Base-by-base conservation (phyloP, 92 coral and sea anemone genomes). In the Phenganax subtilis region DNA sequence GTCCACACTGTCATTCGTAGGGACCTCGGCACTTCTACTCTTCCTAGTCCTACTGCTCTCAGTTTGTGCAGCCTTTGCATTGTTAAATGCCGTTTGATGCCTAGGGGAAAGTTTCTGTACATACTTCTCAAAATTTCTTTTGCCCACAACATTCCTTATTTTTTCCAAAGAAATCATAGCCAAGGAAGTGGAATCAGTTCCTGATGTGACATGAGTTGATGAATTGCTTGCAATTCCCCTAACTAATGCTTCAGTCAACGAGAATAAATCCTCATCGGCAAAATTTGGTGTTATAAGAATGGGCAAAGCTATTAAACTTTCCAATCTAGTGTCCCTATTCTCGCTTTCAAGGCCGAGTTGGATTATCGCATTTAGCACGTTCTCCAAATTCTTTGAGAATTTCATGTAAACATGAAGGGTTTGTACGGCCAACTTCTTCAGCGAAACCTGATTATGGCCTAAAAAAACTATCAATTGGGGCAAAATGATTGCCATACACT, bases 321-420 rank as follows among this genome's bases (percentile, higher is more conserved):
- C 99, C 54, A 88, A 87, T 85, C 92, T 85, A 47, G 99, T 96
- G 85, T 90, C 91, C 73, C 88, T 88, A 78, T 96, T 89, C 58
- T 96, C 97, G 80, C 97, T 96, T 75, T 96, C 91, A 74, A 96
- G 89, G 20, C 99, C 99, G 66, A 90, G 93, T 77, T 87, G 92
- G 73, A 96, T 92, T 51, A 96, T 92, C 71, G 99, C 97, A 75
- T 91, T 92, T 86, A 96, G 86, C 59, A 92, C 90, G 72, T 87
- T 89, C 55, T 92, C 90, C 81, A 96, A 90, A 83, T 96, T 90
- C 66, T 86, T 87, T 51, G 99, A 92, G 80, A 86, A 82, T 65
- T 89, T 89, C 99, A 96, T 92, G 97, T 96, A 96, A 61, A 92
- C 96, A 81, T 96, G 99, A 58, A 96, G 85, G 11, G 99, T 96